phyloP scores from a whole-genome alignment of 2,113 vertebrate species.

The Odocoileus hemionus region DNA sequence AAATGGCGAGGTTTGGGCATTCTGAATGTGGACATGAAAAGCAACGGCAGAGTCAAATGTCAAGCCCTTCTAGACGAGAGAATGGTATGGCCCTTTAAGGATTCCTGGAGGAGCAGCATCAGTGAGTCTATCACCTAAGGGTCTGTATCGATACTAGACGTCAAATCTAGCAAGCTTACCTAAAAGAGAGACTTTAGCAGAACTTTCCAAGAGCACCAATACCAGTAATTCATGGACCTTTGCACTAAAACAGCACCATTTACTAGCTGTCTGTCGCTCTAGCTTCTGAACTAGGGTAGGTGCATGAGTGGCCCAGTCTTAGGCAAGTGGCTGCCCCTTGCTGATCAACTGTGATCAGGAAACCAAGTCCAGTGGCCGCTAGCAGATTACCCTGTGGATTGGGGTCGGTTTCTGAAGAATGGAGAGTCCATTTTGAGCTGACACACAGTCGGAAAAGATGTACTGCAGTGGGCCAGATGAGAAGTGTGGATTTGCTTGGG shows the following conservation, averaged over 20 bases:
- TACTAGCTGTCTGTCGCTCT: background rate
- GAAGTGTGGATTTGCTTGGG: background rate
- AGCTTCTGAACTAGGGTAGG: background rate
- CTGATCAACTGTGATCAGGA: background rate
- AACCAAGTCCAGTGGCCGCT: background rate
- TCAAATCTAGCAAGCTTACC: background rate
- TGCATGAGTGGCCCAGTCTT: background rate
- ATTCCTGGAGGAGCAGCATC: background rate
- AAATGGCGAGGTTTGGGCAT: background rate
- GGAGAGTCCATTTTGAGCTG: background rate
- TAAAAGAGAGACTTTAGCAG: background rate
- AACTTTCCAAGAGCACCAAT: background rate
- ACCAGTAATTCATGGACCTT: background rate
- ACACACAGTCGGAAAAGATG: background rate
- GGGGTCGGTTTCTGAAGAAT: background rate
- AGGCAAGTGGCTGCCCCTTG: background rate
- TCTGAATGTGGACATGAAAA: background rate
- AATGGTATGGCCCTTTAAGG: too few species aligned
- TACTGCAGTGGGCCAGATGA: background rate
- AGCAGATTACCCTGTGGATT: background rate
- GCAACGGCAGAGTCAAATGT: background rate
- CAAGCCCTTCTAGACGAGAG: background rate
- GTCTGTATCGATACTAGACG: background rate
- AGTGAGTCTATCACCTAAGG: background rate
- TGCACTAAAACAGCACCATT: background rate